Evolutionary conservation across 2,797 vertebrate genomes (phyloP).

Genomic region (Aphelocoma californica): DNA sequence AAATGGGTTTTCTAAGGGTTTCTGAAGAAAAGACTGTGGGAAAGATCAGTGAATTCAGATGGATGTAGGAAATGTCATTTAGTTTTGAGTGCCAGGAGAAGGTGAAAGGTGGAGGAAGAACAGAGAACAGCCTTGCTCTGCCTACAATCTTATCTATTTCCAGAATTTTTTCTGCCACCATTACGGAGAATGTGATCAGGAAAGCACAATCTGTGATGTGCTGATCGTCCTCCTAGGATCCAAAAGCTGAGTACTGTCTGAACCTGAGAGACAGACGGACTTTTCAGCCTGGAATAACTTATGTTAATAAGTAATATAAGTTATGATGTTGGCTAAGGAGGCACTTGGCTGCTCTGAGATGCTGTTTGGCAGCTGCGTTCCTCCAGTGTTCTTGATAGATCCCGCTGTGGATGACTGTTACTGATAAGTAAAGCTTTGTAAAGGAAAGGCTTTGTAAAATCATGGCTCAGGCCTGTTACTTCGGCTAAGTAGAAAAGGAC

Average conservation of each 20-base stretch:
- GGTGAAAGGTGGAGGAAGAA: neutral
- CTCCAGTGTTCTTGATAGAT: neutral
- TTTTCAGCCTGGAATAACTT: neutral
- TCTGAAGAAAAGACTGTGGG: neutral
- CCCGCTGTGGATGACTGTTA: neutral
- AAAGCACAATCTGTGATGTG: neutral
- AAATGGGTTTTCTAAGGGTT: neutral
- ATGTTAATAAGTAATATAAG: neutral
- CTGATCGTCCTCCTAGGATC: neutral
- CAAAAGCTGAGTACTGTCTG: neutral
- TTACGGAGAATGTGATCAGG: neutral
- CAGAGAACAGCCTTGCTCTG: neutral
- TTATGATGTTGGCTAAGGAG: neutral
- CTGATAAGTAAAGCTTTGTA: too few relatives aligned
- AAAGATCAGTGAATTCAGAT: neutral
- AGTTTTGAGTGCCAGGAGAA: neutral
- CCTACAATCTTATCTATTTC: neutral
- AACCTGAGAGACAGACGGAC: neutral
- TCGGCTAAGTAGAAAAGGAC: too few relatives aligned
- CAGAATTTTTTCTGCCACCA: neutral
- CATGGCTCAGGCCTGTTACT: too few relatives aligned
- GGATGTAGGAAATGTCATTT: neutral
- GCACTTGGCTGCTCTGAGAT: neutral
- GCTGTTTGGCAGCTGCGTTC: neutral
- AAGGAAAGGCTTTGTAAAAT: too few relatives aligned